Evolutionary conservation across 2,888 invertebrate species (phyloP).

Genomic region (Agrypnus murinus): DNA sequence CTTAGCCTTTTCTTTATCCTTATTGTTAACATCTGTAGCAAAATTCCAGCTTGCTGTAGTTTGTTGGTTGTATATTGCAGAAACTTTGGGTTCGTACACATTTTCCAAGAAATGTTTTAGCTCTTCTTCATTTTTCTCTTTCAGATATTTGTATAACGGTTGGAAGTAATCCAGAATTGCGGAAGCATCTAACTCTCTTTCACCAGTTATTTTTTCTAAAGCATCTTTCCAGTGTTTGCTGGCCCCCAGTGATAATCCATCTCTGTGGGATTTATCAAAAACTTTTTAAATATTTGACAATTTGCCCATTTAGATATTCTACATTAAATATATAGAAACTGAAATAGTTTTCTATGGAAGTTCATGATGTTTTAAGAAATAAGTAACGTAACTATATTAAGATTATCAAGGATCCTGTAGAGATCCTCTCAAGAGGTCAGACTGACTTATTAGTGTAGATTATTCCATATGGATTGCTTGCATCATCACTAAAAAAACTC

Average conservation of each 20-base stretch:
- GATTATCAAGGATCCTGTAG: too few species aligned
- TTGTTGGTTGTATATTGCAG: slow-evolving; percentile 62
- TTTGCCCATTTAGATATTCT: too few species aligned
- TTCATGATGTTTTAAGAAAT: too few species aligned
- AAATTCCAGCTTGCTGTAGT: slow-evolving; percentile 66
- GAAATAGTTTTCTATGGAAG: too few species aligned
- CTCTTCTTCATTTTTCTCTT: slow-evolving; percentile 69
- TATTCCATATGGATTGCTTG: too few species aligned
- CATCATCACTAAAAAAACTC: too few species aligned
- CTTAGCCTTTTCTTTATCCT: slow-evolving; percentile 56
- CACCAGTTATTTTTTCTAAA: slow-evolving; percentile 75
- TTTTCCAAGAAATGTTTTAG: slow-evolving; percentile 54
- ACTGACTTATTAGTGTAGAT: too few species aligned
- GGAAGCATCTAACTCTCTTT: slow-evolving; percentile 72
- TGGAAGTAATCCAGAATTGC: slow-evolving; percentile 76
- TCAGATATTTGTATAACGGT: slow-evolving; percentile 74
- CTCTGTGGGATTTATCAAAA: too few species aligned
- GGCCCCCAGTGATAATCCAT: slow-evolving; percentile 71
- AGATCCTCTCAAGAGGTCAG: too few species aligned
- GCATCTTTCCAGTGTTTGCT: slow-evolving; percentile 75
- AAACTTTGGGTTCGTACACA: slow-evolving; percentile 59
- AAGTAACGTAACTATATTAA: too few species aligned
- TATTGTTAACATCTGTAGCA: slow-evolving; percentile 65
- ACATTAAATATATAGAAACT: too few species aligned
- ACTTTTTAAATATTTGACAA: too few species aligned